Evolutionary conservation across 2,113 vertebrate genomes (phyloP), one percentile per base, ranked within the genome.

Genomic region (Chauna torquata): DNA sequence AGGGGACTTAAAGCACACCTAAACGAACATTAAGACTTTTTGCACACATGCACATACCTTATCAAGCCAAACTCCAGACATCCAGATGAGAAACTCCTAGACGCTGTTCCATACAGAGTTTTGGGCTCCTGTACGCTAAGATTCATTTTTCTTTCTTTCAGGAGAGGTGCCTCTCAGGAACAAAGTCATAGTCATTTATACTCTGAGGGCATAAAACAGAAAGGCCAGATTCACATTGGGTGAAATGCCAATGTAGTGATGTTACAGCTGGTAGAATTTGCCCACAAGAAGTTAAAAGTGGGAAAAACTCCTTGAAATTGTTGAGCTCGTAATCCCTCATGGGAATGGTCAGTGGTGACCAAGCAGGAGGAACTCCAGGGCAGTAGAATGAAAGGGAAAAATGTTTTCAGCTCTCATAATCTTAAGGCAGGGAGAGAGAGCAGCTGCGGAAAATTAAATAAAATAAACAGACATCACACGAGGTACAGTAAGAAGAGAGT

Each of bases 311-410:
- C 47, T 36, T 25, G 65, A 92, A 45, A 25, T 15, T 49, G 14
- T n/a, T 92, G 66, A 77, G 4, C 2, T 72, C 4, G 1, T 79
- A 86, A 86, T 65, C 27, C n/a, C 34, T 91, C 40, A 49, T 40
- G 81, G 77, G 88, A 94, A 85, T 0, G 1, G 55, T 38, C 52
- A 87, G 61, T 1, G 5, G 36, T 85, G 69, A 91, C 45, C 28
- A 82, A 82, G 74, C 5, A 85, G 32, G 20, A 94, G 34, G 27
- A 94, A 89, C n/a, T 9, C 70, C 61, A 89, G 83, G 62, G 57
- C 34, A 89, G 45, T 25, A 82, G 40, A 89, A 76, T 80, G 62
- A 95, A 94, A 79, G n/a, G 22, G 42, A 89, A 92, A 83, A 92
- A 22, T 82, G 30, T 82, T 95, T 84, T 82, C 54, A 57, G 30